Conservation (phyloP, 2,113 vertebrate genomes). For the Reinhardtius hippoglossoides region DNA sequence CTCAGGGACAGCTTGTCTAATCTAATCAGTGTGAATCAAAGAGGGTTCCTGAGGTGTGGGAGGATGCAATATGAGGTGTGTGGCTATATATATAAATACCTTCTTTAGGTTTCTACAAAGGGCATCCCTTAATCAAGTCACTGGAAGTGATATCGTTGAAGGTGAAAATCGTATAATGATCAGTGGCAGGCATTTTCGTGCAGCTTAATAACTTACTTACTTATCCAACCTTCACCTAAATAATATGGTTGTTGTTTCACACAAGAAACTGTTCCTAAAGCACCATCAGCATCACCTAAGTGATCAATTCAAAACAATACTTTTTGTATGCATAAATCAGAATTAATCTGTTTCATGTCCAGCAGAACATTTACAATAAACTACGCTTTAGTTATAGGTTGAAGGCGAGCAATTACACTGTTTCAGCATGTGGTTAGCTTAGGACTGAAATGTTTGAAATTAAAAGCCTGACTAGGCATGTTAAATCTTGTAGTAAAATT, state of each 20-base stretch:
- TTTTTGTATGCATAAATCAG: no score
- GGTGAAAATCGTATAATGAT: constrained; percentile 25
- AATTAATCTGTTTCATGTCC: no score
- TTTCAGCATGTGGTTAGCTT: no score
- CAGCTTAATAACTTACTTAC: not conserved
- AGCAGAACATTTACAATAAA: no score
- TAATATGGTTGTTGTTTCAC: not conserved
- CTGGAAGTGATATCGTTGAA: not conserved
- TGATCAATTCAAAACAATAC: no score
- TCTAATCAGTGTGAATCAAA: constrained; percentile 62
- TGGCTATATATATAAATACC: constrained; percentile 34
- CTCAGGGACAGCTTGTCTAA: constrained; percentile 52
- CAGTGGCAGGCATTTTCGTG: not conserved
- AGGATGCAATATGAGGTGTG: constrained; percentile 58
- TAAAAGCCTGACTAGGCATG: no score
- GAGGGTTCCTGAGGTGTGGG: constrained; percentile 31
- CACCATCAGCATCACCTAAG: no score
- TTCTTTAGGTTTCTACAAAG: constrained; percentile 54
- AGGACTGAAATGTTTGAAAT: no score
- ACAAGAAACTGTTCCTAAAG: no score
- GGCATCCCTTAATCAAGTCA: constrained; percentile 63
- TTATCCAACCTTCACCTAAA: not conserved
- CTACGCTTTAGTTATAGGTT: no score
- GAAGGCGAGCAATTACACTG: no score
- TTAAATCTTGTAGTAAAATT: no score